Base-by-base conservation (phyloP, 92 coral and sea anemone species). In the Siderastrea siderea region DNA sequence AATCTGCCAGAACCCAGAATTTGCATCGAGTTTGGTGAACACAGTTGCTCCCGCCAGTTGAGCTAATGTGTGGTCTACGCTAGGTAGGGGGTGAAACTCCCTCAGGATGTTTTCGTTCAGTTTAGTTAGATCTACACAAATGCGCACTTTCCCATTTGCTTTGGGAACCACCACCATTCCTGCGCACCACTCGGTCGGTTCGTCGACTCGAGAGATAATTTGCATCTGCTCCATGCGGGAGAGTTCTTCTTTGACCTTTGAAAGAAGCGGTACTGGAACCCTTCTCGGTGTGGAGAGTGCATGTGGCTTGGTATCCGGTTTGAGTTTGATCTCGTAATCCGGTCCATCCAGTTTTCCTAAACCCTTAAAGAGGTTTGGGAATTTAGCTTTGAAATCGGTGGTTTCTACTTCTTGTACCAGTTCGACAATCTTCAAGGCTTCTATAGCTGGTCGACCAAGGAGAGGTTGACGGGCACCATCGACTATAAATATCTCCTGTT, bases 11-110 rank as follows among this genome's bases (percentile, higher is more conserved):
- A 87, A 87, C 43, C 91, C 83, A 12, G 83, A 69, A 13, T 86
- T 86, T 38, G 87, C 93, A 79, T 90, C 93, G 45, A 78, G 68
- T 16, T 84, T 90, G 77, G 76, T 73, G 84, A 91, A 86, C 7
- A 91, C 84, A 15, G 74, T 75, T 13, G 94, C 79, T 57, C 82
- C 84, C 10, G 80, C 78, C 26, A 86, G 74, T 53, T 86, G 82
- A 10, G 87, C 86, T 59, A 86, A 61, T 47, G 82, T 60, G 79
- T 83, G 68, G 87, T 85, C 90, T 9, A 90, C 79, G 6, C 69
- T 68, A 45, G 94, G 94, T 13, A 75, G 86, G 17, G 88, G 87
- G 8, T 80, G 88, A 69, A 67, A 77, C 79, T 90, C 88, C 59
- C 94, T 82, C 47, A 63, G 54, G 90, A 79, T 79, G 19, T 43